Evolutionary conservation across 2,113 vertebrate genomes (phyloP), one percentile per base, ranked within the genome.

Genomic region (Scophthalmus maximus): DNA sequence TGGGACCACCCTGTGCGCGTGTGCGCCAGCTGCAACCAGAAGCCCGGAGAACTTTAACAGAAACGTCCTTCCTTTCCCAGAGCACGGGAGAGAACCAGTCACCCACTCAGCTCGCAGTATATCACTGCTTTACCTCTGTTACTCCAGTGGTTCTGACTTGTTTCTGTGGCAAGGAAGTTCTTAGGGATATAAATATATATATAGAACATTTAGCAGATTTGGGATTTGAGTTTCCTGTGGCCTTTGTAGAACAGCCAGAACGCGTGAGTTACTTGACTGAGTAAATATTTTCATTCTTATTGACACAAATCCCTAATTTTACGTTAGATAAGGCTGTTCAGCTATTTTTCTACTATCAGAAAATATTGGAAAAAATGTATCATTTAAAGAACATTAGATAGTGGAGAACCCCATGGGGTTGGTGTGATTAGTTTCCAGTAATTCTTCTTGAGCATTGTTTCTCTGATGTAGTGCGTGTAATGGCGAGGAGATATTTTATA

Each of bases 1-100:
- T 99, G 98, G 98, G 97, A 99, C 93, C 97, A 99, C 91, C 97
- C 96, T 0, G 98, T 99, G 81, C 94, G 97, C 26, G 96, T 99
- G 63, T 99, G 98, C 90, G 81, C 94, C 86, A 93, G 92, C 88
- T 99, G 97, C 94, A 96, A 95, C 95, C 96, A 97, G 94, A 98
- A 96, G 90, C 92, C 96, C 1, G 96, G 96, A 78, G 97, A 99
- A 72, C 98, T 99, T 94, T 99, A 97, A 96, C 94, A 66, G 71
- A 72, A 84, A 53, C 1, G 55, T 38, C 23, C 83, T 88, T 84
- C 87, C 86, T 83, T 27, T 80, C 66, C 73, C 86, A 68, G 80
- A 85, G 52, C 67, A 58, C 64, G n/a, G 3, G 69, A 85, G 57
- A 82, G 81, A 87, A 88, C 73, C 74, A 55, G 53, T 55, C 40